Evolutionary conservation across 2,888 invertebrate genomes (phyloP).

Genomic region (Parnassius mnemosyne): DNA sequence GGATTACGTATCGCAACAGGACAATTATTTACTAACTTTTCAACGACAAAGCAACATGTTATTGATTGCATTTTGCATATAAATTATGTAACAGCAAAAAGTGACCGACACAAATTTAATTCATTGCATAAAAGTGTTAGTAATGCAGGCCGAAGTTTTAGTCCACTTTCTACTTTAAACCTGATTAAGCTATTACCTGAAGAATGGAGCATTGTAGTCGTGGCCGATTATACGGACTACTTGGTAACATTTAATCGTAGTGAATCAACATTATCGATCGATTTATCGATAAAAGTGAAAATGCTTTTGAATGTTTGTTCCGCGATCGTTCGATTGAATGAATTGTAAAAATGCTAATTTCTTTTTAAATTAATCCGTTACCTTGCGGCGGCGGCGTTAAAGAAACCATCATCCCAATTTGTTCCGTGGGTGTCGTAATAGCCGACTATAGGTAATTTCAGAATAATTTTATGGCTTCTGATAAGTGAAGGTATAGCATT

Average conservation of each 20-base stretch:
- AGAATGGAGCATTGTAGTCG: constrained; percentile 62
- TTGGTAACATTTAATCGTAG: constrained; percentile 49
- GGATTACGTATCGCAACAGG: constrained; percentile 25
- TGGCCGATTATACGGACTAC: constrained; percentile 47
- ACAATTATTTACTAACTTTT: constrained; percentile 26
- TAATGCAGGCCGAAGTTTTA: constrained; percentile 36
- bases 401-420: too few relatives aligned
- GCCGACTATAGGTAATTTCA: too few relatives aligned
- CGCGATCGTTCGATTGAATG: constrained; percentile 13
- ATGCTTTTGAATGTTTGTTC: constrained; percentile 44
- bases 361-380: constrained; percentile 18
- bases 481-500: too few relatives aligned
- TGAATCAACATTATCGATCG: constrained; percentile 58
- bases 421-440: too few relatives aligned
- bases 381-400: too few relatives aligned
- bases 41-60: constrained; percentile 19
- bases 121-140: constrained; percentile 51
- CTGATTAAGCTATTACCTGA: constrained; percentile 65
- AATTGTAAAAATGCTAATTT: neutral
- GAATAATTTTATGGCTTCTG: too few relatives aligned
- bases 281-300: constrained; percentile 66
- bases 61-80: constrained; percentile 30
- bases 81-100: constrained; percentile 36
- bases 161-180: constrained; percentile 62
- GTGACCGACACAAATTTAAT: constrained; percentile 39